Conservation (phyloP, 2,797 vertebrate genomes). For the Notolepis coatsorum region DNA sequence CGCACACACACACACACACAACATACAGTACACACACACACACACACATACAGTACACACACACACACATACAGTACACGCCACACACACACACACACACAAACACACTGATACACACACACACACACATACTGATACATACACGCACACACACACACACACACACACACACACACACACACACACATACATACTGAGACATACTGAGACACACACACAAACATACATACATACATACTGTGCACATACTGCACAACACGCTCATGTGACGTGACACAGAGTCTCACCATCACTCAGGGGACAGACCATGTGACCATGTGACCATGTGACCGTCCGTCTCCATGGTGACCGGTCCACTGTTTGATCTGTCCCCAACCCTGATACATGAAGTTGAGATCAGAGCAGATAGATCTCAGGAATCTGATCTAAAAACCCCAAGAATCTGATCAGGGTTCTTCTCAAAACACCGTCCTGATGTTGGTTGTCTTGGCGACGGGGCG, state of each 20-base stretch:
- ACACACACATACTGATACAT: neutral
- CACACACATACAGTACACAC: neutral
- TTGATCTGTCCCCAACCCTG: too few species aligned
- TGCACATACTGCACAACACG: too few species aligned
- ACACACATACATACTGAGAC: neutral
- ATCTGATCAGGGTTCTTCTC: too few species aligned
- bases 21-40: neutral
- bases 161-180: slow-evolving; percentile 6
- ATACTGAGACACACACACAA: neutral
- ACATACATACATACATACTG: too few species aligned
- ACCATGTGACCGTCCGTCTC: neutral
- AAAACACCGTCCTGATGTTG: too few species aligned
- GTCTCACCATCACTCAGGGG: neutral
- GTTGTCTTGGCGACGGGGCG: too few species aligned
- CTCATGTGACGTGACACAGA: neutral
- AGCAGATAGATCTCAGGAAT: too few species aligned
- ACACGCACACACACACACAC: neutral
- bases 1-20: neutral
- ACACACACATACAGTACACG: too few species aligned
- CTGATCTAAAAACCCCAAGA: too few species aligned
- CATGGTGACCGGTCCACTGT: neutral
- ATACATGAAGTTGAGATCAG: neutral
- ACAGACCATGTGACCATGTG: neutral
- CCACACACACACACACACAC: neutral
- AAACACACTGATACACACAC: neutral